phyloP scores from a whole-genome alignment of 2,888 invertebrate genomes.

The Caenorhabditis japonica region DNA sequence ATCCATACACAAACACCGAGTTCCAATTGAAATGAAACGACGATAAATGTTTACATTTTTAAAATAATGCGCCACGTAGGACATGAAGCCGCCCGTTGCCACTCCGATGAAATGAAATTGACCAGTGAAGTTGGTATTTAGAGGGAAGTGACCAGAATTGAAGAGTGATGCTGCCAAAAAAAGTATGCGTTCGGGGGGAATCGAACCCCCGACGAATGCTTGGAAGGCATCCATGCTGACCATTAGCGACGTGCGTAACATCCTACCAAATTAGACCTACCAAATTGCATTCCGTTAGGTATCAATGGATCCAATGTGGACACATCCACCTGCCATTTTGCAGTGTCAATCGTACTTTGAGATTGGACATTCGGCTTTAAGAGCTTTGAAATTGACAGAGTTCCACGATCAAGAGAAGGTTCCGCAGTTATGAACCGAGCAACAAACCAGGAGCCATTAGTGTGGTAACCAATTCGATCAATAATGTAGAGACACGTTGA shows the following conservation, averaged over 20 bases:
- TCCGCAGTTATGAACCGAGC: slow-evolving; percentile 24
- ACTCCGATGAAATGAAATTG: slow-evolving; percentile 24
- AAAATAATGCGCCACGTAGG: slow-evolving; percentile 9
- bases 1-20: too few species aligned
- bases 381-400: slow-evolving; percentile 21
- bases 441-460: slow-evolving; percentile 22
- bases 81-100: slow-evolving; percentile 26
- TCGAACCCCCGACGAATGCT: not conserved
- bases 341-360: slow-evolving; percentile 7
- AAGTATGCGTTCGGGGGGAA: slow-evolving; percentile 17
- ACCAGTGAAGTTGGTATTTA: not conserved
- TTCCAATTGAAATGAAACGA: too few species aligned
- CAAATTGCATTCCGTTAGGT: slow-evolving; percentile 22
- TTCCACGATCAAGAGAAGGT: slow-evolving; percentile 12
- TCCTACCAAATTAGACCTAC: too few species aligned
- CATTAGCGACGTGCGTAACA: too few species aligned
- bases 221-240: not conserved
- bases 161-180: slow-evolving; percentile 19
- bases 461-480: slow-evolving; percentile 15
- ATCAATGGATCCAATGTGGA: slow-evolving; percentile 16
- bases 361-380: slow-evolving; percentile 18
- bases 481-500: slow-evolving; percentile 33
- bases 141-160: slow-evolving; percentile 15
- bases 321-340: slow-evolving; percentile 25
- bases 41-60: slow-evolving; percentile 14